Evolutionary conservation across 2,797 vertebrate species (phyloP), one percentile per base, ranked within the genome.

Genomic region (Parotocinclus haroldoi): DNA sequence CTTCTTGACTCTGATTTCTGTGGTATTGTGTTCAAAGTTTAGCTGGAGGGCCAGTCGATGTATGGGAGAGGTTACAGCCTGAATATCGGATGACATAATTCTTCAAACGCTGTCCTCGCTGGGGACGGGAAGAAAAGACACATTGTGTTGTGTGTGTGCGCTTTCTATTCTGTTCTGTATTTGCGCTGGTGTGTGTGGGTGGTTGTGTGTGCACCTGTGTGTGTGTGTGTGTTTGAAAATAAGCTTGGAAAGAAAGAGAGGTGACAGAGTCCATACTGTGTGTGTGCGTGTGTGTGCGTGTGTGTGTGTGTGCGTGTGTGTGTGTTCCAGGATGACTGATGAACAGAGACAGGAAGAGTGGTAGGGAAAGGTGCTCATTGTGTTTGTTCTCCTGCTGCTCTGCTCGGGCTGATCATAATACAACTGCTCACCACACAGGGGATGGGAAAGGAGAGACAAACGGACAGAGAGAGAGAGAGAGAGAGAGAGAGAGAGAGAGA

Each of bases 81-180:
- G 64, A 71, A 85, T 88, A 82, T 89, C 88, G 77, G 71, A 80
- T 89, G 79, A 86, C 87, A 82, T 69, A 16, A 76, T 76, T 80
- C 80, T 87, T 89, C 85, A 87, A 85, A 89, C 78, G 80, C 80
- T 82, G 82, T 76, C 72, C 75, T 86, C 79, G 84, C 81, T 79
- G 73, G 71, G 74, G 84, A 80, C 74, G 74, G 78, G 71, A 80
- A 76, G 68, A 74, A 70, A 76, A 67, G 69, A 73, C 58, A 37
- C 65, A 73, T 71, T 75, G 55, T 71, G 51, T 71, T 75, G 55
- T 71, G 51, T 71, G 50, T 75, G 57, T 59, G 40, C 19, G 51
- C 63, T 49, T 69, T 69, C 37, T 69, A 66, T 74, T 78, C 59
- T 75, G 27, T 71, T 54, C 60, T 36, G 42, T 69, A 62, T 70